phyloP scores from a whole-genome alignment of 2,888 invertebrate species.

The Acrobasis repandana region DNA sequence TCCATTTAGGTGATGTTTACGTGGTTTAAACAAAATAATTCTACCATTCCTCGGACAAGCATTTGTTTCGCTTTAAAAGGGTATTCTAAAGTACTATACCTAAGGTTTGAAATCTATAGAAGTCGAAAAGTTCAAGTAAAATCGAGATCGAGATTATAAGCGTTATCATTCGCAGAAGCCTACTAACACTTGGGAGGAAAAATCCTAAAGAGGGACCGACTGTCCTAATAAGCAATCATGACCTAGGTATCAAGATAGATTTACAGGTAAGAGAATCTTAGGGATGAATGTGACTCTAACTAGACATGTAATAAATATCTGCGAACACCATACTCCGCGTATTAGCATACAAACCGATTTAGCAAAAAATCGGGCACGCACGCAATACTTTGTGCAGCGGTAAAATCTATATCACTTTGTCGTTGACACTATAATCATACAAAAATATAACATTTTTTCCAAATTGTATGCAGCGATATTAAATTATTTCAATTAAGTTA shows the following conservation, averaged over 20 bases:
- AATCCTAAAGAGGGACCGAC: conserved; percentile 49
- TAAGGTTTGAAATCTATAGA: conserved; percentile 54
- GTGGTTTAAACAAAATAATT: conserved; percentile 15
- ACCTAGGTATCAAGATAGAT: conserved; percentile 72
- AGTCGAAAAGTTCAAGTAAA: conserved; percentile 58
- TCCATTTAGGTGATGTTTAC: conserved; percentile 7
- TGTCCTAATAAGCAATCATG: conserved; percentile 62
- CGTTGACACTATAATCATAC: conserved; percentile 20
- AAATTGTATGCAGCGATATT: conserved; percentile 21
- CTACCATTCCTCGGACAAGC: conserved; percentile 18
- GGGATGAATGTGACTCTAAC: conserved; percentile 48
- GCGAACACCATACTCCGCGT: conserved; percentile 6
- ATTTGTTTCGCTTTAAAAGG: neutral
- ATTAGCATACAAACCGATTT: neutral
- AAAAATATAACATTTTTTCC: conserved; percentile 21
- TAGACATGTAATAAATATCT: conserved; percentile 44
- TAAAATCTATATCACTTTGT: conserved; percentile 27
- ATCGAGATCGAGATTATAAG: conserved; percentile 73
- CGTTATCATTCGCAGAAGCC: conserved; percentile 62
- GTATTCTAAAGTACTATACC: conserved; percentile 44
- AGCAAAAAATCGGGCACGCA: conserved; percentile 15
- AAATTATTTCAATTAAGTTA: conserved; percentile 22
- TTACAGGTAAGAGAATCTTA: conserved; percentile 66
- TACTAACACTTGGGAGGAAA: conserved; percentile 49
- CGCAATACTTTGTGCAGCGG: conserved; percentile 31